A percentile compares a stretch with the other conserved stretches of the same genome.
These are phyloP conservation scores for Ophion slaviceki DNA, from an alignment of 2,888 invertebrate genomes.

Conservation along the genomic window DNA sequence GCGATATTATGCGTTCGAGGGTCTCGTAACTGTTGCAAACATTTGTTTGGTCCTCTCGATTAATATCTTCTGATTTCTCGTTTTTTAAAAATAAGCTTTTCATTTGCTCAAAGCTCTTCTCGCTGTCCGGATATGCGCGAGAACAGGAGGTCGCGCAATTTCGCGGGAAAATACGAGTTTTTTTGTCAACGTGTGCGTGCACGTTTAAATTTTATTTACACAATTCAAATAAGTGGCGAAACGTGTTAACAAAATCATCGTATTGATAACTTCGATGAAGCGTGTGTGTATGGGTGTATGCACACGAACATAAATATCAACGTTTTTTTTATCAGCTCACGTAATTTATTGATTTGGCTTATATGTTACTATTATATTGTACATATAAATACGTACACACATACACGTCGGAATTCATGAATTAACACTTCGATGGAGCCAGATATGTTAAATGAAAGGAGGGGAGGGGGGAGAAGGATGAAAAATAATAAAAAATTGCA, in stretches of 20 bases:
- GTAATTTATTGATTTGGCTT: slow-evolving; percentile 55
- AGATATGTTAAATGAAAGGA: slow-evolving; percentile 8
- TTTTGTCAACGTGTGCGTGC: slow-evolving; percentile 20
- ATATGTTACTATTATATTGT: slow-evolving; percentile 58
- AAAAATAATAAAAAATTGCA: slow-evolving; percentile 22
- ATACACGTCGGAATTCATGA: slow-evolving; percentile 51
- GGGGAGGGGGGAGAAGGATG: background rate
- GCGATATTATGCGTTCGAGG: slow-evolving; percentile 39
- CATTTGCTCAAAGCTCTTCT: slow-evolving; percentile 64
- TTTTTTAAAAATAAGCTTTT: slow-evolving; percentile 31
- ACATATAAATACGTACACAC: slow-evolving; percentile 57
- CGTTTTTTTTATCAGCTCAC: slow-evolving; percentile 49
- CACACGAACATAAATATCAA: slow-evolving; percentile 1
- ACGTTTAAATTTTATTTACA: slow-evolving; percentile 16
- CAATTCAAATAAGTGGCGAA: slow-evolving; percentile 28
- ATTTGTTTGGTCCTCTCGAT: slow-evolving; percentile 39
- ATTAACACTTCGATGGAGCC: slow-evolving; percentile 45
- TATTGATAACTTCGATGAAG: slow-evolving; percentile 45
- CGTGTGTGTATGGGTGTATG: slow-evolving; percentile 13
- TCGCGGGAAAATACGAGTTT: slow-evolving; percentile 1
- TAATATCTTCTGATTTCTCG: slow-evolving; percentile 34
- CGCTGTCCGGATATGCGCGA: slow-evolving; percentile 33
- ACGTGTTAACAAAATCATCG: slow-evolving; percentile 41
- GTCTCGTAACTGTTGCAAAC: slow-evolving; percentile 45
- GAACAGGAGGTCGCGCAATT: slow-evolving; percentile 33